Base-by-base conservation (phyloP, 2,888 invertebrate species). In the Desoria tigrina region DNA sequence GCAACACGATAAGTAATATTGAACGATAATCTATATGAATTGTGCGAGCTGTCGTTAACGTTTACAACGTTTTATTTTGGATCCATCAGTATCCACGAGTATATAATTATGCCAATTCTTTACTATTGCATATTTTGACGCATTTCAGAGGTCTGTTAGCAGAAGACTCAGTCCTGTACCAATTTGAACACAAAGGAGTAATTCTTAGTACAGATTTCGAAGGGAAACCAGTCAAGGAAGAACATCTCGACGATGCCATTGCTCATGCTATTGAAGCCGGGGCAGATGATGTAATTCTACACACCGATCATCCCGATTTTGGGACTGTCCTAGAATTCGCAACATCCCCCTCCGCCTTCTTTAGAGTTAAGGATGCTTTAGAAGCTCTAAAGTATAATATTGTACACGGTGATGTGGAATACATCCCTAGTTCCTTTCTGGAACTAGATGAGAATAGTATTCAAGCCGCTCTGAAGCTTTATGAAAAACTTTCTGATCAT, bases 201-300 rank as follows among this genome's bases (percentile, higher is more conserved):
- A 81, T 89, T 23, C 42, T 61, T 2, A 68, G 72, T 59, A 42
- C 66, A 1, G 61, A 63, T 11, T 24, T 55, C n/a, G 80, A 84
- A 71, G 82, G 84, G 0, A 80, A 80, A 57, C 74, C 79, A 21
- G 79, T 79, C 1, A 73, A 75, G 1, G 77, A 80, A n/a, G 80
- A 79, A 54, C 73, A 83, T 51, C 78, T 85, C 32, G 86, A 88
- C 72, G 77, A 79, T 42, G 86, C 85, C 1, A 84, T 84, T 0
- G 86, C 86, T 27, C 84, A 87, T 80, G 90, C 89, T 0, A 89
- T 90, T 71, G 83, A 84, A 73, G 82, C 82, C 23, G 87, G 86
- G 0, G 88, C 88, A 0, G 87, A 88, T 79, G 89, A 89, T 69
- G 86, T 88, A 0, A 69, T 23, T 76, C 77, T 85, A 61, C 65